These are phyloP conservation scores for Forbesichthys agassizii DNA, from an alignment of 2,113 vertebrate genomes.

Conservation along the genomic window DNA sequence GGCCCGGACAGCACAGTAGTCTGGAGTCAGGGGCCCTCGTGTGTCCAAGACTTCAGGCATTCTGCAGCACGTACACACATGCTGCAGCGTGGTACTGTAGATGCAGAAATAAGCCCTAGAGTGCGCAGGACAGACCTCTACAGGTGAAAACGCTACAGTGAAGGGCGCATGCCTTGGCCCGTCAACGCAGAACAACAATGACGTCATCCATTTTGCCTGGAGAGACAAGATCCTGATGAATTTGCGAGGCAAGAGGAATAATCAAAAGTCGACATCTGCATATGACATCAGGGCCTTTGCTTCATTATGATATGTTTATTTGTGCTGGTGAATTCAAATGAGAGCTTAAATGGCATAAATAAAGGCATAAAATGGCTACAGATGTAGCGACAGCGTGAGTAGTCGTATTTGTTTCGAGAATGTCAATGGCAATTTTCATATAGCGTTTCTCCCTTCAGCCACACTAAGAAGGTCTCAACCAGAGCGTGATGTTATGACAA, in stretches of 20 bases:
- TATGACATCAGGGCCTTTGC: conserved; percentile 66
- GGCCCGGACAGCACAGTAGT: conserved; percentile 53
- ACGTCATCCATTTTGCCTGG: conserved; percentile 74
- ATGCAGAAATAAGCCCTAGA: conserved; percentile 59
- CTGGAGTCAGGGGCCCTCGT: conserved; percentile 25
- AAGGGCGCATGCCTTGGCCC: conserved; percentile 41
- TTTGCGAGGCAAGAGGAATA: conserved; percentile 60
- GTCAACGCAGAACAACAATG: conserved; percentile 70
- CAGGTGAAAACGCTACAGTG: conserved; percentile 34
- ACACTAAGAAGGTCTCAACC: conserved; percentile 56
- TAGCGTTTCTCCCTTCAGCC: conserved; percentile 49
- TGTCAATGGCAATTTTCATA: conserved; percentile 74
- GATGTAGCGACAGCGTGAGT: conserved; percentile 73
- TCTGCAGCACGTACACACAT: conserved; percentile 41
- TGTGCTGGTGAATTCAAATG: conserved; percentile 73
- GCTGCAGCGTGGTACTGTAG: conserved; percentile 47
- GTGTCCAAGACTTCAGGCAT: conserved; percentile 48
- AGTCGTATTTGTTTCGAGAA: conserved; percentile 70
- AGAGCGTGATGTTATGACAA: conserved; percentile 76
- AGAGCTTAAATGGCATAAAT: conserved; percentile 74
- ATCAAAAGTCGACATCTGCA: conserved; percentile 74
- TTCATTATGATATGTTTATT: conserved; percentile 74
- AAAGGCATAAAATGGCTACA: conserved; percentile 74
- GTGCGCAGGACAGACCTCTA: conserved; percentile 34
- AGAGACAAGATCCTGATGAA: conserved; percentile 73